Evolutionary conservation across 2,113 vertebrate species (phyloP), one percentile per base, ranked within the genome.

Genomic region (Tor tambroides): DNA sequence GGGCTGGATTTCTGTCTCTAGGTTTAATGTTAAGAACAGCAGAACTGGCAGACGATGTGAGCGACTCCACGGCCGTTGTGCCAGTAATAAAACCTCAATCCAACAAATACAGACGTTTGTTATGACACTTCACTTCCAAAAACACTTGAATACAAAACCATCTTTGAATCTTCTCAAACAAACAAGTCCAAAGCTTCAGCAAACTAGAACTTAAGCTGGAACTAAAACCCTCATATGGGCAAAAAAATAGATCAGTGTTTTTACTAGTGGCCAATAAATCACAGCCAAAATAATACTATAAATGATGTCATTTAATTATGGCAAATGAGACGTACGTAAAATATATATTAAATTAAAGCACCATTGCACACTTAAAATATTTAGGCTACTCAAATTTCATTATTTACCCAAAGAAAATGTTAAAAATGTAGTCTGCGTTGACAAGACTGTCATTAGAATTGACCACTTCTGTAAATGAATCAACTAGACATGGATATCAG

Each of bases 11-110:
- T 65, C 41, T 72, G 46, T 49, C 74, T n/a, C n/a, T n/a, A n/a
- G 54, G 17, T 85, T 32, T 80, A 32, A 88, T 85, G 83, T 75
- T 78, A 85, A 74, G 76, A 81, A 54, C 87, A 88, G 79, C 56
- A 81, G 28, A 35, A 30, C 79, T 85, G 87, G 87, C 83, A 80
- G 38, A 26, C 14, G 65, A 80, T 85, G 83, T 32, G 85, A 81
- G 43, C 51, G 65, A 46, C 38, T 85, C 78, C 30, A 76, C n/a
- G 49, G 80, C 75, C 54, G 12, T 69, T 51, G 67, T 41, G 71
- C 71, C 77, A 85, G 76, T 54, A 51, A 80, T 85, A 85, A 74
- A 81, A 67, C 8, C 6, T n/a, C 51, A 41, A 21, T 74, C 72
- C 78, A 88, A 82, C 77, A 83, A 54, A 80, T 61, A 75, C 56